Base-by-base conservation (phyloP, 2,888 invertebrate species). In the Cactoblastis cactorum region DNA sequence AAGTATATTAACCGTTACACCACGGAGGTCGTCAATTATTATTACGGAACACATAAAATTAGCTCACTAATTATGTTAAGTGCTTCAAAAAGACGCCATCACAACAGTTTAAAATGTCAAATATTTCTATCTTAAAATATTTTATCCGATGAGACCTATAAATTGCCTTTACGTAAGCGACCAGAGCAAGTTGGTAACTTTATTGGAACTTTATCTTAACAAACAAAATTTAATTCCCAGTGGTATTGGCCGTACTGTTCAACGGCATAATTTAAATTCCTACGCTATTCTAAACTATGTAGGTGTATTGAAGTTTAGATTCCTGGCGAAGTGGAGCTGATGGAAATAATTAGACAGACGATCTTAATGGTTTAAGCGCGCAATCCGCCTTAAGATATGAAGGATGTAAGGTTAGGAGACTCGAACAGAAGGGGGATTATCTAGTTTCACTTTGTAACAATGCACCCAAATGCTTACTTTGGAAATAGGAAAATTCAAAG, bases 221-320 rank as follows among this genome's bases (percentile, higher is more conserved):
- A 43, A 43, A 43, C 43, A 43, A 43, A 28, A 43, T 43, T 43
- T 43, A 43, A 28, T 43, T 28, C 43, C 28, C 32, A 11, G 28
- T n/a, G 43, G 43, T 28, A 17, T 12, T 22, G 14, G 28, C 12
- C 43, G 28, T 43, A 6, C 24, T 22, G 38, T 18, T 19, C 8
- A n/a, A 19, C 19, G 19, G 0, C 28, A 24, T 43, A 43, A 28
- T 43, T 43, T 24, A 15, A 43, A 43, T 43, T 43, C 43, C 28
- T 15, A 9, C n/a, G 28, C 9, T 15, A 28, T 43, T 9, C 8
- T 37, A 17, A 37, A 37, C 37, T 37, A 37, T 17, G 17, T 37
- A 37, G 37, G 37, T 37, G 17, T 37, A 37, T 37, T 37, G 37
- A 17, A 43, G 22, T 43, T 11, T 32, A 12, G 43, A 43, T 43